phyloP scores from a whole-genome alignment of 2,113 vertebrate genomes.

The human region GRCh38 chr7:75982001-75982500 shows the following conservation, averaged over 20 bases:
- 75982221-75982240: conserved; percentile 98
- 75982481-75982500: neutral
- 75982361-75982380: neutral
- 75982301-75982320: conserved; percentile 97
- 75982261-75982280: conserved; percentile 92
- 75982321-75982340: conserved; percentile 87
- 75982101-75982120: rapidly evolving
- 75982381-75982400: neutral
- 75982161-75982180: neutral
- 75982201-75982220: neutral
- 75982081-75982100: neutral
- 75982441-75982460: neutral
- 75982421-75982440: neutral
- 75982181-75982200: neutral
- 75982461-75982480: neutral
- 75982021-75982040: neutral
- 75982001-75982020: neutral
- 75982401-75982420: rapidly evolving
- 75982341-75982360: neutral
- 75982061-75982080: rapidly evolving
- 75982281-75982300: conserved; percentile 95
- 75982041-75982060: neutral
- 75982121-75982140: too few relatives aligned
- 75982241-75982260: conserved; percentile 90
- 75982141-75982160: neutral